phyloP scores from a whole-genome alignment of 2,797 vertebrate genomes.

The Anomalospiza imberbis region DNA sequence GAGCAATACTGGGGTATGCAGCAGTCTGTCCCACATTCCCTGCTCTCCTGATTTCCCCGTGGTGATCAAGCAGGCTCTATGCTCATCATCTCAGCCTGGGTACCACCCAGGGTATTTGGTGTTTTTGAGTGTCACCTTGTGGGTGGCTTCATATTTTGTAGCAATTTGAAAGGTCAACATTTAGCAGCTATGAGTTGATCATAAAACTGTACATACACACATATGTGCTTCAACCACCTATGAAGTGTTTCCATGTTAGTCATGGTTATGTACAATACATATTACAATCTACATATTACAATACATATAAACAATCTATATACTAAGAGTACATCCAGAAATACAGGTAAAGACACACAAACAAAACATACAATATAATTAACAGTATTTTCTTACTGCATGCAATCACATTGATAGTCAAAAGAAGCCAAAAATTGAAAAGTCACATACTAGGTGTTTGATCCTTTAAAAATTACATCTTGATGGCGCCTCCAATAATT shows the following conservation, averaged over 20 bases:
- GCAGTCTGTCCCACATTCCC: neutral
- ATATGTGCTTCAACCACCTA: neutral
- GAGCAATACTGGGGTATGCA: rapidly evolving
- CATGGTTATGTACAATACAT: neutral
- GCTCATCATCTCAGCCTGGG: neutral
- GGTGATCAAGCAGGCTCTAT: neutral
- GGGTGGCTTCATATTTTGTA: neutral
- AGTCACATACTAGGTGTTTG: neutral
- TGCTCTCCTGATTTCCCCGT: neutral
- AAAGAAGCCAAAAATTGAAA: neutral
- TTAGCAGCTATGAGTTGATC: neutral
- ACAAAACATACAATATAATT: neutral
- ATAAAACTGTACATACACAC: neutral
- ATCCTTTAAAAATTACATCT: neutral
- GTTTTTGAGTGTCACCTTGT: neutral
- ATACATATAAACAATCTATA: neutral
- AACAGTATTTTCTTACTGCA: neutral
- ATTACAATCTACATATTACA: no score
- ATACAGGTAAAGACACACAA: neutral
- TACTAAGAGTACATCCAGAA: neutral
- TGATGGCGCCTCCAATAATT: neutral
- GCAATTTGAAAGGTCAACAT: neutral
- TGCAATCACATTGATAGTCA: neutral
- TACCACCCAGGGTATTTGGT: neutral
- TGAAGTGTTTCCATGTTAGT: neutral